Base-by-base conservation (phyloP, 2,888 invertebrate genomes). In the Nephrocerus scutellatus region DNA sequence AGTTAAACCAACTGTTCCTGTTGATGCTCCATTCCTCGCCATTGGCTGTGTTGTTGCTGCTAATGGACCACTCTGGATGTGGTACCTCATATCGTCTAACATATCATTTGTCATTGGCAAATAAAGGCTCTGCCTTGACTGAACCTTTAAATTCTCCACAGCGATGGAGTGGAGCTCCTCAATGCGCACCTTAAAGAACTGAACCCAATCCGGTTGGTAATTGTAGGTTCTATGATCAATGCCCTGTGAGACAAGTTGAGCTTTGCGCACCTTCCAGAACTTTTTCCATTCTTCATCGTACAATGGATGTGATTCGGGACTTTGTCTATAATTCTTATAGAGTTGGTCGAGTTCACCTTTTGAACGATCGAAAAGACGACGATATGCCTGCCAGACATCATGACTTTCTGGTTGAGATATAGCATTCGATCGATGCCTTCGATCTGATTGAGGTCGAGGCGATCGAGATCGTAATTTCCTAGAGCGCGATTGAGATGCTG, bases 271-370 rank as follows among this genome's bases (percentile, higher is more conserved):
- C 57, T 86, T 85, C 88, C 89, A 89, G 64, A 87, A 89, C 58
- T 79, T 80, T 60, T 86, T 84, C 90, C 89, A 90, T 60, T 90
- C 88, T 30, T 83, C 82, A 1, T 84, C 82, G 60, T 89, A 89
- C 6, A 79, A 72, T 0, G 89, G 88, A 67, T 89, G 88, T 48
- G 83, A 82, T 60, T 89, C 88, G 0, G 89, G 89, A 57, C 85
- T 82, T 56, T 81, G 80, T 57, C 54, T 53, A 41, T 59, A 65
- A 4, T 53, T 32, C 4, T 48, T 46, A 39, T 82, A 84, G 54
- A 83, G 79, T 57, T 81, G 41, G 21, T 62, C 57, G 10, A 63
- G 44, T 20, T 60, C 59, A 14, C 50, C 44, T 0, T 59, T 47
- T 15, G 53, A 54, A 7, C 59, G 57, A 39, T 62, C 60, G 9